phyloP scores from a whole-genome alignment of 2,113 vertebrate species.

The Gobiocypris rarus region DNA sequence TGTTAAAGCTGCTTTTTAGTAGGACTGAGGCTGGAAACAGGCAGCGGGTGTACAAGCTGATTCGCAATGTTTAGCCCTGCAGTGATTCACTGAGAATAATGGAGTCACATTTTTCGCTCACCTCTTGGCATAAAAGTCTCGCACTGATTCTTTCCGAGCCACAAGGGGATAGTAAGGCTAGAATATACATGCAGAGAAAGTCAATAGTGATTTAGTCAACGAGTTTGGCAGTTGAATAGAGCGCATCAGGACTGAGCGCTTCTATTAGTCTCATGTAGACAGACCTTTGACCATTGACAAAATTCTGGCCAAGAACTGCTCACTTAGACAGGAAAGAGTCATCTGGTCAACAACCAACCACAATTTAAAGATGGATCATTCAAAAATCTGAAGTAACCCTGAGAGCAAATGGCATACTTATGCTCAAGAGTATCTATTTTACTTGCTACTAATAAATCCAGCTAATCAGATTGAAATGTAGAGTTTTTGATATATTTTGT shows the following conservation, averaged over 20 bases:
- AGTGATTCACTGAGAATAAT: constrained; percentile 50
- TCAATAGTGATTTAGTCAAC: constrained; percentile 63
- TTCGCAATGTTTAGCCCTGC: constrained; percentile 34
- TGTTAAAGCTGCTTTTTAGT: constrained; percentile 70
- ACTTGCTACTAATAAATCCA: background rate
- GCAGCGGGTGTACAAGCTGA: constrained; percentile 45
- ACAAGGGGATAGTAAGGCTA: constrained; percentile 39
- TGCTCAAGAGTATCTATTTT: background rate
- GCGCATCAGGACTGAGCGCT: constrained; percentile 5
- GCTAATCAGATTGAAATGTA: background rate
- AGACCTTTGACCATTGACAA: background rate
- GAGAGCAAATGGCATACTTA: background rate
- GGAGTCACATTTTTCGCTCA: constrained; percentile 19
- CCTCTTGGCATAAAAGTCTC: constrained; percentile 31
- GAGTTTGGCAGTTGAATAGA: constrained; percentile 22
- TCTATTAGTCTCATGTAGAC: background rate
- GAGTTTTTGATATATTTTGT: background rate
- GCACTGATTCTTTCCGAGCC: constrained; percentile 1
- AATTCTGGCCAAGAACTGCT: background rate
- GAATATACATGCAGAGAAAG: constrained; percentile 61
- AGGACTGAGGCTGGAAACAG: constrained; percentile 56
- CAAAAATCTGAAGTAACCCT: background rate
- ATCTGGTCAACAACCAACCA: background rate
- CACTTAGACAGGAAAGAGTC: background rate
- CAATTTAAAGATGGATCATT: background rate